Percentiles rank a stretch among this genome's conserved stretches.
These are phyloP conservation scores for Idaea biselata DNA, from an alignment of 2,888 invertebrate species.

Conservation along the genomic window DNA sequence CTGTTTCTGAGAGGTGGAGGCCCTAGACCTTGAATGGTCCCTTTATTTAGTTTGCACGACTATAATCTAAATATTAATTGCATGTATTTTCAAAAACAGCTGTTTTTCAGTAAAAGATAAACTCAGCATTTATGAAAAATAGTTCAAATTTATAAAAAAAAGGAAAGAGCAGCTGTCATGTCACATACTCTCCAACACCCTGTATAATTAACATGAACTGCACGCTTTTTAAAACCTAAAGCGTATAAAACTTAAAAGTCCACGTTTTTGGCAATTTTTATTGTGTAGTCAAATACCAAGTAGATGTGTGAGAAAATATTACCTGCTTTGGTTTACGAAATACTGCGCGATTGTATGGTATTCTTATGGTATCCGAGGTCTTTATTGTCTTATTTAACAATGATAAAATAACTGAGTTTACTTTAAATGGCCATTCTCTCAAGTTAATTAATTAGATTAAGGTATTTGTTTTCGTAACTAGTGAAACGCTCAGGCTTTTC, in stretches of 20 bases:
- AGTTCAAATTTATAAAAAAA: too few species aligned
- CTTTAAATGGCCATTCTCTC: not conserved
- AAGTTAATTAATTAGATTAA: not conserved
- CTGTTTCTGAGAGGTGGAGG: too few species aligned
- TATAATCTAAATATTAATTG: too few species aligned
- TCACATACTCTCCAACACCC: too few species aligned
- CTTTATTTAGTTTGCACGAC: too few species aligned
- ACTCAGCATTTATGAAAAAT: too few species aligned
- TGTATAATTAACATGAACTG: not conserved
- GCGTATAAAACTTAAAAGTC: conserved; percentile 10
- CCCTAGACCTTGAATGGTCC: too few species aligned
- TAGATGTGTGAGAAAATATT: not conserved
- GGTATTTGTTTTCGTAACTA: not conserved
- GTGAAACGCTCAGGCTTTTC: too few species aligned
- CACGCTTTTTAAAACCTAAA: not conserved
- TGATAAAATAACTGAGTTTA: not conserved
- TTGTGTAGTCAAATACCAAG: conserved; percentile 16
- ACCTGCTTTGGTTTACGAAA: not conserved
- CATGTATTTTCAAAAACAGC: too few species aligned
- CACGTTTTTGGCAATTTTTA: conserved; percentile 16
- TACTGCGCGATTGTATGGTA: not conserved
- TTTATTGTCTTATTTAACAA: not conserved
- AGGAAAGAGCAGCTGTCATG: too few species aligned
- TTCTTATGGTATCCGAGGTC: not conserved
- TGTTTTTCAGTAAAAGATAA: too few species aligned